phyloP scores from a whole-genome alignment of 2,888 invertebrate genomes.

The Gymnocheta viridis region DNA sequence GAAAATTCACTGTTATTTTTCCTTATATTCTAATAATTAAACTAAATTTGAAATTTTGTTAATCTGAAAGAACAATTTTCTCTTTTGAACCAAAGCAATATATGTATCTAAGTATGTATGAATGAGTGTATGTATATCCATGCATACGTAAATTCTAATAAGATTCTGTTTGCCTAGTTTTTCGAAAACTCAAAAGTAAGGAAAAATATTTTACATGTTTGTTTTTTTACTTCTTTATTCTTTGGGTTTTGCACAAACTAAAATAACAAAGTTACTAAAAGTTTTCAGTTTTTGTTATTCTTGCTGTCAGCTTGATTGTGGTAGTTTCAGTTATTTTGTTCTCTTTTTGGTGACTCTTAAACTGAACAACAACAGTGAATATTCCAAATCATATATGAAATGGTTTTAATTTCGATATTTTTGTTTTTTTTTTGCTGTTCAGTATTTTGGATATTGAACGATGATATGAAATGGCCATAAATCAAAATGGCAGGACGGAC shows the following conservation, averaged over 20 bases:
- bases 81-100: neutral
- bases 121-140: too few relatives aligned
- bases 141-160: constrained; percentile 2
- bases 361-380: constrained; percentile 37
- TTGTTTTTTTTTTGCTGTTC: constrained; percentile 41
- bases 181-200: neutral
- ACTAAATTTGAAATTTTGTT: constrained; percentile 5
- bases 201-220: constrained; percentile 45
- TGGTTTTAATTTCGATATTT: constrained; percentile 44
- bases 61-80: neutral
- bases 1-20: neutral
- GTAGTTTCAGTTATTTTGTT: constrained; percentile 25
- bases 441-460: constrained; percentile 78
- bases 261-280: constrained; percentile 48
- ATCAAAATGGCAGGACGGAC: constrained; percentile 82
- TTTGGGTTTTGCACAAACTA: constrained; percentile 18
- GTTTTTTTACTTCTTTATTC: constrained; percentile 23
- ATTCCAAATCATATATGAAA: constrained; percentile 77
- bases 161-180: neutral
- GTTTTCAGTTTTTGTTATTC: constrained; percentile 33
- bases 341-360: neutral
- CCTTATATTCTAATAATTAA: constrained; percentile 15
- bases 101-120: too few relatives aligned
- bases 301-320: constrained; percentile 46
- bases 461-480: constrained; percentile 81